Evolutionary conservation across 2,888 invertebrate genomes (phyloP).

Genomic region (Rhamnusium bicolor): DNA sequence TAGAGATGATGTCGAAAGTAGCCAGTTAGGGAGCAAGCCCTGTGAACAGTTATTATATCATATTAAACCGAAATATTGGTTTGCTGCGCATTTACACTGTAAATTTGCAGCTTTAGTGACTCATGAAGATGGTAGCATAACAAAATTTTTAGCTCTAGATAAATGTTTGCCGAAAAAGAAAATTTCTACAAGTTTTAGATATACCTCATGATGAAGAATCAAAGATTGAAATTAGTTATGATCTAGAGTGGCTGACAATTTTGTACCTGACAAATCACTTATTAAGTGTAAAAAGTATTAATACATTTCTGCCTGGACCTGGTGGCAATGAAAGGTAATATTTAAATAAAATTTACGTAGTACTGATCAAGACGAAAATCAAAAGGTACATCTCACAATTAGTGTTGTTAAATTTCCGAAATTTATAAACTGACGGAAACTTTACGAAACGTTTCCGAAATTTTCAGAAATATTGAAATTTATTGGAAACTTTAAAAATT

Average conservation of each 20-base stretch:
- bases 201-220: constrained; percentile 75
- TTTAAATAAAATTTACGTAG: too few species aligned
- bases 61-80: constrained; percentile 94
- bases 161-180: constrained; percentile 93
- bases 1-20: constrained; percentile 86
- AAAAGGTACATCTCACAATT: too few species aligned
- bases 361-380: too few species aligned
- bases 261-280: constrained; percentile 92
- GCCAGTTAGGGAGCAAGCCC: constrained; percentile 90
- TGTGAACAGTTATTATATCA: constrained; percentile 85
- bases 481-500: too few species aligned
- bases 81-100: constrained; percentile 97
- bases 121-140: constrained; percentile 76
- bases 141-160: constrained; percentile 95
- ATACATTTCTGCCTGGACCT: constrained; percentile 88
- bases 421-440: too few species aligned
- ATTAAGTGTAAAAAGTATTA: constrained; percentile 79
- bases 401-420: not conserved
- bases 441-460: too few species aligned
- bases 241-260: constrained; percentile 95
- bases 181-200: constrained; percentile 88
- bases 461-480: too few species aligned
- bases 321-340: constrained; percentile 78
- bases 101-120: constrained; percentile 92
- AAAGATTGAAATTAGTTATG: constrained; percentile 79